A percentile compares a stretch with the other conserved stretches of the same genome.
These are phyloP conservation scores for Cabera pusaria DNA, from an alignment of 2,888 invertebrate species.

Conservation along the genomic window DNA sequence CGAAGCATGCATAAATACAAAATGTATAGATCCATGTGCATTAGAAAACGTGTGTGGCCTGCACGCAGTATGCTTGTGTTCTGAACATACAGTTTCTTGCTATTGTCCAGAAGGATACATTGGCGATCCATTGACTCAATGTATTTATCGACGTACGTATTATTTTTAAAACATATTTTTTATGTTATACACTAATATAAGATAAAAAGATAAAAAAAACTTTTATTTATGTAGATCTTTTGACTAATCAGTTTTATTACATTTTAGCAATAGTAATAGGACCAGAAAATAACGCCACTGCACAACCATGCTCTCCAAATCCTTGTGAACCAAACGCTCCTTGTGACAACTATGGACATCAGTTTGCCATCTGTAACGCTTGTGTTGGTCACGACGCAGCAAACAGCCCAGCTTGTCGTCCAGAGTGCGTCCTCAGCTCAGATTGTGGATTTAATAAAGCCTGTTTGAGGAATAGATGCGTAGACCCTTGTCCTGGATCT, in stretches of 20 bases:
- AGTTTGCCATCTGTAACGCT: slow-evolving; percentile 91
- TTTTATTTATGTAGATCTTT: too few species aligned
- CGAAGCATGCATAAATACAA: slow-evolving; percentile 89
- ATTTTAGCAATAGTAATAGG: slow-evolving; percentile 78
- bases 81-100: slow-evolving; percentile 93
- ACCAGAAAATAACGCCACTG: slow-evolving; percentile 82
- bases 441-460: slow-evolving; percentile 91
- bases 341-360: slow-evolving; percentile 88
- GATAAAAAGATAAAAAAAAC: too few species aligned
- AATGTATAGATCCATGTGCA: slow-evolving; percentile 89
- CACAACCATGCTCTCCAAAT: slow-evolving; percentile 89
- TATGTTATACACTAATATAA: too few species aligned
- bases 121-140: slow-evolving; percentile 92
- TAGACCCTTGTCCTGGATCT: slow-evolving; percentile 91
- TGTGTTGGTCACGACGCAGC: slow-evolving; percentile 87
- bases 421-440: slow-evolving; percentile 91
- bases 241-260: slow-evolving; percentile 22
- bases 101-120: slow-evolving; percentile 89
- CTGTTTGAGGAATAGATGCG: slow-evolving; percentile 88
- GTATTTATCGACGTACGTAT: slow-evolving; percentile 81
- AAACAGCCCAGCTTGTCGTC: slow-evolving; percentile 89
- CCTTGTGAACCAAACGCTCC: slow-evolving; percentile 88
- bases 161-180: too few species aligned
- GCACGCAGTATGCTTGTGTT: slow-evolving; percentile 90
- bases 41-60: slow-evolving; percentile 89